A percentile compares a stretch with the other conserved stretches of the same genome.
These are phyloP conservation scores for Thalassophryne amazonica DNA, from an alignment of 2,797 vertebrate species.

Conservation along the genomic window DNA sequence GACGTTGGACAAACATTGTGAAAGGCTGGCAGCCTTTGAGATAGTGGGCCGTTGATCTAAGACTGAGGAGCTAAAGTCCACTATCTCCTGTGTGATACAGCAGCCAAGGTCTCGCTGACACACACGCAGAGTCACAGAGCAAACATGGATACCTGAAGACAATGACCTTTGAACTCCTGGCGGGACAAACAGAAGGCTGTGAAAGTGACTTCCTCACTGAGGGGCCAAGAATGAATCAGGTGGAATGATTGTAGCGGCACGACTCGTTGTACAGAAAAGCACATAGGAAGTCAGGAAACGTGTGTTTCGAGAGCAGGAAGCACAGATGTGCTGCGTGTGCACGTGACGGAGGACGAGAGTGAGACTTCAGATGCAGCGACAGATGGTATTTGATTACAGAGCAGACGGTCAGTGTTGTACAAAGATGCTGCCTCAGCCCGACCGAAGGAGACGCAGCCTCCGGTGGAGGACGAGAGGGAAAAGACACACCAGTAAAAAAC, in stretches of 20 bases:
- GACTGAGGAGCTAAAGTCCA: conserved; percentile 71
- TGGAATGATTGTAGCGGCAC: conserved; percentile 83
- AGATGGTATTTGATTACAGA: conserved; percentile 99
- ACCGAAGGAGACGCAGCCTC: conserved; percentile 92
- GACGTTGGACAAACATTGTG: conserved; percentile 77
- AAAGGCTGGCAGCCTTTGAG: conserved; percentile 76
- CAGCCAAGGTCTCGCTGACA: conserved; percentile 75
- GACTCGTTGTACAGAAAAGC: conserved; percentile 71
- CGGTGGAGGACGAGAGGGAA: conserved; percentile 67
- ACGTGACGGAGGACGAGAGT: conserved; percentile 65
- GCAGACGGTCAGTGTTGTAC: conserved; percentile 99
- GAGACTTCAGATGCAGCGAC: conserved; percentile 99
- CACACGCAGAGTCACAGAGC: conserved; percentile 62
- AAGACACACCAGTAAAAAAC: conserved; percentile 42
- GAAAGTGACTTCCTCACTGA: conserved; percentile 68
- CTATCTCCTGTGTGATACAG: conserved; percentile 68
- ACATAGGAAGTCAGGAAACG: conserved; percentile 12
- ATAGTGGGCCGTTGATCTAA: conserved; percentile 79
- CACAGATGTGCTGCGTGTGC: conserved; percentile 86
- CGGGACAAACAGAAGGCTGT: conserved; percentile 65
- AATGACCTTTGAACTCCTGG: conserved; percentile 69
- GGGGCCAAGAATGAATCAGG: conserved; percentile 80
- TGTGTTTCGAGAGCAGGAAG: conserved; percentile 67
- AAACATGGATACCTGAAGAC: conserved; percentile 79
- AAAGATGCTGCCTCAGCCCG: conserved; percentile 98